Base-by-base conservation (phyloP, 2,888 invertebrate genomes). In the Spatulosminthurus flaviceps region DNA sequence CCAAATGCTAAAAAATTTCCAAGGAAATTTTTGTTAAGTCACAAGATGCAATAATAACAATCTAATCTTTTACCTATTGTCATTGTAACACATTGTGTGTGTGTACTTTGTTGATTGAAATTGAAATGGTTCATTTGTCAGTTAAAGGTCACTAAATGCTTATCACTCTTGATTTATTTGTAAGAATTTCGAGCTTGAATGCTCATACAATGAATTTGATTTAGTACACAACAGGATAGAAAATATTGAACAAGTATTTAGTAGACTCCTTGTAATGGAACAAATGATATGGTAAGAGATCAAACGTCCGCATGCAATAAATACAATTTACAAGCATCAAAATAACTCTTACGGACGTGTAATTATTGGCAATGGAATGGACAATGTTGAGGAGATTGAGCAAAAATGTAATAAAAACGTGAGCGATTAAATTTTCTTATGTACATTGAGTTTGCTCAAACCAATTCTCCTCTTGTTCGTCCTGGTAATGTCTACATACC, bases 401-500 rank as follows among this genome's bases (percentile, higher is more conserved):
- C 13, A 13, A 19, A 0, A 71, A n/a, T 21, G 29, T 16, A 41
- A 34, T 22, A 16, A 42, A 42, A 66, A 66, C 21, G 24, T 22
- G 42, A 71, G 42, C n/a, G 26, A 64, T 13, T 4, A 64, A 24
- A n/a, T n/a, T n/a, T 64, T 21, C 7, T 64, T 64, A 64, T 64
- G 64, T 24, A 64, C 16, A n/a, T 11, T 64, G 26, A 64, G 26
- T 24, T 64, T 64, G 24, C 64, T 64, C 26, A 64, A 9, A 64
- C 16, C n/a, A n/a, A 24, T 41, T 66, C 41, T 66, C 26, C 34
- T n/a, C n/a, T n/a, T n/a, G 74, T 34, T 75, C 29, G 64, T 41
- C 64, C 41, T 28, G 74, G 66, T 76, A n/a, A n/a, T n/a, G n/a
- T n/a, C n/a, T n/a, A n/a, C n/a, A 34, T 76, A 66, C 67, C 75